These are phyloP conservation scores for Dexiosoma caninum DNA, from an alignment of 2,888 invertebrate species.

Conservation along the genomic window DNA sequence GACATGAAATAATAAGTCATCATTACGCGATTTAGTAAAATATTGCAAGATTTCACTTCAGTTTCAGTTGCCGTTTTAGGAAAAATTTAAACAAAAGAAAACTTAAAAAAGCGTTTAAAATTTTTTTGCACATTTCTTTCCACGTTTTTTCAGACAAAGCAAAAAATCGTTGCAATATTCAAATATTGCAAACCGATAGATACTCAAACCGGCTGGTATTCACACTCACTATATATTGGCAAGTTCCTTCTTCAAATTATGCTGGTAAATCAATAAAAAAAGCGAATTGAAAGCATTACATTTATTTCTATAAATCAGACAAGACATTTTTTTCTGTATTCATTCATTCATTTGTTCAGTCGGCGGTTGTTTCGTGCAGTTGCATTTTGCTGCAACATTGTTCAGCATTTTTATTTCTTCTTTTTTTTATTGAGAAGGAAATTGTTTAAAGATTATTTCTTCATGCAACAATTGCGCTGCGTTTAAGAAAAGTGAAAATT, in stretches of 20 bases:
- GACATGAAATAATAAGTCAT: not conserved
- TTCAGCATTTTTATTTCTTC: slow-evolving; percentile 20
- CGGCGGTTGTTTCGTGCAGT: not conserved
- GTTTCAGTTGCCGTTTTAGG: not conserved
- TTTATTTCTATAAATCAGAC: slow-evolving; percentile 30
- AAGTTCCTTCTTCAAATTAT: slow-evolving; percentile 30
- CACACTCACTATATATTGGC: slow-evolving; percentile 17
- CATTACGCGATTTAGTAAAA: not conserved
- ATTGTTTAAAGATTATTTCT: slow-evolving; percentile 32
- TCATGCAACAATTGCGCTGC: slow-evolving; percentile 6
- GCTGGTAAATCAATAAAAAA: slow-evolving; percentile 43
- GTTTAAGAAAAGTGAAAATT: slow-evolving; percentile 41
- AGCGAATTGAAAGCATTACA: slow-evolving; percentile 21
- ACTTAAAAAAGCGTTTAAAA: no score
- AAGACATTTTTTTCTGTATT: slow-evolving; percentile 15
- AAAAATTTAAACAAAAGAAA: no score
- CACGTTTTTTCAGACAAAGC: not conserved
- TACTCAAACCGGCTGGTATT: not conserved
- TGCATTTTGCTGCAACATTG: slow-evolving; percentile 38
- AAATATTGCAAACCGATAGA: slow-evolving; percentile 9
- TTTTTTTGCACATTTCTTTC: slow-evolving; percentile 1
- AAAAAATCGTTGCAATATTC: slow-evolving; percentile 28
- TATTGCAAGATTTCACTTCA: not conserved
- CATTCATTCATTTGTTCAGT: not conserved
- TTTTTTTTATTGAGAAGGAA: slow-evolving; percentile 19